Evolutionary conservation across 1,140 invertebrate genomes (phyloP).

Genomic region (Elysia chlorotica): DNA sequence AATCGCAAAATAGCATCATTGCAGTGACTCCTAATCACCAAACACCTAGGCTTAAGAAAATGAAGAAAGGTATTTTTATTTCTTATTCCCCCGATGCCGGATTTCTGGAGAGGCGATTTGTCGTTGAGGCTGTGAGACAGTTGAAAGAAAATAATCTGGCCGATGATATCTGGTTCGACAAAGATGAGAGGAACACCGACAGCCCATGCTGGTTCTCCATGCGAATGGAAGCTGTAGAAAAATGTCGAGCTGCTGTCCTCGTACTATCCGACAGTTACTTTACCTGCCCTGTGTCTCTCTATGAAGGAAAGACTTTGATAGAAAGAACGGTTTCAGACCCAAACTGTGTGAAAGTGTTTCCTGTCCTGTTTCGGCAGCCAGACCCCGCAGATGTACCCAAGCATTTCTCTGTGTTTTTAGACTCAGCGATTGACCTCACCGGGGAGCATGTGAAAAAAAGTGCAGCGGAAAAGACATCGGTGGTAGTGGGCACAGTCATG

Average conservation of each 20-base stretch:
- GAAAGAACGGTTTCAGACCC: slow-evolving; percentile 44
- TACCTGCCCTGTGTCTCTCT: slow-evolving; percentile 56
- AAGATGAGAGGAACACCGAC: slow-evolving; percentile 57
- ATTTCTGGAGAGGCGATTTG: slow-evolving; percentile 57
- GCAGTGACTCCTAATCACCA: no score
- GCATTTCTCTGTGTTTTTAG: slow-evolving; percentile 39
- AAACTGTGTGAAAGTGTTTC: slow-evolving; percentile 48
- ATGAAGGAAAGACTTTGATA: slow-evolving; percentile 55
- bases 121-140: slow-evolving; percentile 54
- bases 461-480: slow-evolving; percentile 56
- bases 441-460: slow-evolving; percentile 41
- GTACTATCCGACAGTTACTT: slow-evolving; percentile 58
- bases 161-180: slow-evolving; percentile 61
- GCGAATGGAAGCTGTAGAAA: slow-evolving; percentile 58
- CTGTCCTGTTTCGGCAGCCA: slow-evolving; percentile 42
- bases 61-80: slow-evolving; percentile 57
- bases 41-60: slow-evolving; percentile 30
- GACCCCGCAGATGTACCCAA: slow-evolving; percentile 50
- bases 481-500: slow-evolving; percentile 57
- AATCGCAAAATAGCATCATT: background rate
- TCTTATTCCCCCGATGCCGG: slow-evolving; percentile 61
- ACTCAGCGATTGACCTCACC: slow-evolving; percentile 49
- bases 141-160: slow-evolving; percentile 59
- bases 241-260: slow-evolving; percentile 53
- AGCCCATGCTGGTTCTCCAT: slow-evolving; percentile 58